A percentile compares a stretch with the other conserved stretches of the same genome.
Evolutionary conservation across 2,888 invertebrate genomes (phyloP).

Genomic region (Criorhina ranunculi): DNA sequence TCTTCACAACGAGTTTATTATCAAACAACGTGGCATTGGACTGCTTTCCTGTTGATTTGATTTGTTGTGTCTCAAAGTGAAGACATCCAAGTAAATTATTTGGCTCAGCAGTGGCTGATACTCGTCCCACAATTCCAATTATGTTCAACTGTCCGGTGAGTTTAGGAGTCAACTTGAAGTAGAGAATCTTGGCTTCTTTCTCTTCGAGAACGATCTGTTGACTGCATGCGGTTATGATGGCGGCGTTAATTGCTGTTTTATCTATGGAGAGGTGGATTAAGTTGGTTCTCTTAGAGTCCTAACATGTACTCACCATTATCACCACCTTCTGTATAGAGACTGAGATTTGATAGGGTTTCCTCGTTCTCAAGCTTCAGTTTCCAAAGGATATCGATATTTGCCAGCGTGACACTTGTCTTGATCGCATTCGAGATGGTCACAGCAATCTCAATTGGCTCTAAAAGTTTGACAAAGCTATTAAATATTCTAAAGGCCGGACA

Average conservation of each 20-base stretch:
- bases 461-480: slow-evolving; percentile 22
- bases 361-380: slow-evolving; percentile 83
- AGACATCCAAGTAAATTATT: slow-evolving; percentile 81
- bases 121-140: slow-evolving; percentile 88
- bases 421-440: slow-evolving; percentile 85
- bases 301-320: slow-evolving; percentile 38
- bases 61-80: slow-evolving; percentile 82
- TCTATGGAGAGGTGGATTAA: slow-evolving; percentile 58
- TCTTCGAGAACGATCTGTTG: slow-evolving; percentile 82
- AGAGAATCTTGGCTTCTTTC: slow-evolving; percentile 86
- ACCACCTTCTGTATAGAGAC: slow-evolving; percentile 79
- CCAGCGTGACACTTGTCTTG: slow-evolving; percentile 86
- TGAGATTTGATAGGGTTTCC: slow-evolving; percentile 84
- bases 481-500: slow-evolving; percentile 54
- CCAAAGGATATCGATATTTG: slow-evolving; percentile 83
- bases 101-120: slow-evolving; percentile 82
- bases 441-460: slow-evolving; percentile 92
- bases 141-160: slow-evolving; percentile 90
- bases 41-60: slow-evolving; percentile 80
- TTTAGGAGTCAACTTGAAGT: slow-evolving; percentile 90
- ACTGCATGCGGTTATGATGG: slow-evolving; percentile 81
- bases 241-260: slow-evolving; percentile 80
- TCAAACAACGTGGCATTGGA: slow-evolving; percentile 84
- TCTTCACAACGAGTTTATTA: slow-evolving; percentile 89
- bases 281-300: neutral